phyloP scores from a whole-genome alignment of 2,888 invertebrate species.

The Melanchra persicariae region DNA sequence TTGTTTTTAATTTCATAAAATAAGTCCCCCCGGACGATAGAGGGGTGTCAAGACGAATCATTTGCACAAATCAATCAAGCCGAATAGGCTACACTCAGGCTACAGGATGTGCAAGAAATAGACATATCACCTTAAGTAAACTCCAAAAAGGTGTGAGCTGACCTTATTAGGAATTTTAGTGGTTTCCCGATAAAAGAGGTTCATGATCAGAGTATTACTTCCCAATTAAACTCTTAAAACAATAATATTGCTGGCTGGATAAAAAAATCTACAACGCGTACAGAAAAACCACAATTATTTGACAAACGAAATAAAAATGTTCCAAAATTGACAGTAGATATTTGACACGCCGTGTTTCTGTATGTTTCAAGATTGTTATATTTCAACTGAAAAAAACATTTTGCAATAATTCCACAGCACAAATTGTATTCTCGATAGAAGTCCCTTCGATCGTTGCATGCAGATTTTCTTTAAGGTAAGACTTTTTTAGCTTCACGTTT shows the following conservation, averaged over 20 bases:
- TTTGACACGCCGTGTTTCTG: slow-evolving; percentile 71
- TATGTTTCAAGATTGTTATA: slow-evolving; percentile 74
- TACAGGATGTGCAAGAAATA: no score
- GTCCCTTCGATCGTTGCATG: background rate
- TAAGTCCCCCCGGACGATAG: no score
- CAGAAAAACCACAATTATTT: slow-evolving; percentile 23
- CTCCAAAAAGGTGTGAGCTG: no score
- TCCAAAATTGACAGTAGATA: slow-evolving; percentile 81
- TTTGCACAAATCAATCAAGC: no score
- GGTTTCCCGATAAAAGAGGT: background rate
- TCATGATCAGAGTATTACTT: background rate
- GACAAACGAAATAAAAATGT: slow-evolving; percentile 66
- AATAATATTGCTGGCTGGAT: slow-evolving; percentile 22
- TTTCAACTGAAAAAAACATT: slow-evolving; percentile 58
- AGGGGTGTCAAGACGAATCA: no score
- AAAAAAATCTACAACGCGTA: background rate
- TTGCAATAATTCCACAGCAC: slow-evolving; percentile 33
- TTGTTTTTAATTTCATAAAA: no score
- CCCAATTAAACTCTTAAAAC: background rate
- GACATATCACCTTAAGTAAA: no score
- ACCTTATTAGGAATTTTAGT: no score
- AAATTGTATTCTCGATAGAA: slow-evolving; percentile 14
- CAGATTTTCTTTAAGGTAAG: slow-evolving; percentile 47
- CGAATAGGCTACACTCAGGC: no score
- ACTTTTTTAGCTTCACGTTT: slow-evolving; percentile 15